Percentiles rank a stretch among this genome's conserved stretches.
phyloP scores from a whole-genome alignment of 1,140 invertebrate species.

The Drosophila orena region DNA sequence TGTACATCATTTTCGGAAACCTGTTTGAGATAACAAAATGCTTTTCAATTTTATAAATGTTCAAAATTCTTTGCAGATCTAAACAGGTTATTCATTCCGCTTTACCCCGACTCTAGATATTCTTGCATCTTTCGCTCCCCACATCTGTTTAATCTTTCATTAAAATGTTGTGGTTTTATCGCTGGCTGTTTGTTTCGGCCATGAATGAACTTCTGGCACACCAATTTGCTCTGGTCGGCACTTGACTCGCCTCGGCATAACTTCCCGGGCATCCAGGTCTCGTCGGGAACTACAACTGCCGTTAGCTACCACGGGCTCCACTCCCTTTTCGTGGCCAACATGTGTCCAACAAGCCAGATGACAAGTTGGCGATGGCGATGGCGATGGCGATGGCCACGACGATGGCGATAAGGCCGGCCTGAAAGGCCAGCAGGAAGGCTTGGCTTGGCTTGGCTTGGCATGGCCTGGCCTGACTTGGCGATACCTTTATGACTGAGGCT shows the following conservation, averaged over 20 bases:
- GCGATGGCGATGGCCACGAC: not conserved
- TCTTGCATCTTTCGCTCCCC: not conserved
- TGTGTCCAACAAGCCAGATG: slow-evolving; percentile 71
- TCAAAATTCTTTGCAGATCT: slow-evolving; percentile 6
- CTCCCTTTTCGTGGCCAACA: slow-evolving; percentile 62
- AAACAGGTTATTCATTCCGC: slow-evolving; percentile 14
- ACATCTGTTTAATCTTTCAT: slow-evolving; percentile 29
- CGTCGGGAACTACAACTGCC: slow-evolving; percentile 36
- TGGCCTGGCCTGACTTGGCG: slow-evolving; percentile 20
- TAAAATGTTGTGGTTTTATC: slow-evolving; percentile 30
- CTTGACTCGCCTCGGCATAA: slow-evolving; percentile 40
- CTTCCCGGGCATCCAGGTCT: slow-evolving; percentile 17
- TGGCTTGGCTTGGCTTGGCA: not conserved
- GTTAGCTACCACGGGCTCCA: slow-evolving; percentile 51
- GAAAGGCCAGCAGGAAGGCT: slow-evolving; percentile 45
- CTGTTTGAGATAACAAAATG: not conserved
- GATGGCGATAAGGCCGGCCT: slow-evolving; percentile 68
- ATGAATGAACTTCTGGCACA: slow-evolving; percentile 42
- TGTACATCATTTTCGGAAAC: slow-evolving; percentile 10
- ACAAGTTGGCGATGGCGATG: slow-evolving; percentile 62
- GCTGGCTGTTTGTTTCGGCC: slow-evolving; percentile 26
- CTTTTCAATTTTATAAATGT: not conserved
- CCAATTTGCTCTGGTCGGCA: slow-evolving; percentile 37
- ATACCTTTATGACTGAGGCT: slow-evolving; percentile 72
- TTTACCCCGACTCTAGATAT: slow-evolving; percentile 3